Evolutionary conservation across 2,113 vertebrate genomes (phyloP), one percentile per base, ranked within the genome.

Genomic region (Gallinago media): DNA sequence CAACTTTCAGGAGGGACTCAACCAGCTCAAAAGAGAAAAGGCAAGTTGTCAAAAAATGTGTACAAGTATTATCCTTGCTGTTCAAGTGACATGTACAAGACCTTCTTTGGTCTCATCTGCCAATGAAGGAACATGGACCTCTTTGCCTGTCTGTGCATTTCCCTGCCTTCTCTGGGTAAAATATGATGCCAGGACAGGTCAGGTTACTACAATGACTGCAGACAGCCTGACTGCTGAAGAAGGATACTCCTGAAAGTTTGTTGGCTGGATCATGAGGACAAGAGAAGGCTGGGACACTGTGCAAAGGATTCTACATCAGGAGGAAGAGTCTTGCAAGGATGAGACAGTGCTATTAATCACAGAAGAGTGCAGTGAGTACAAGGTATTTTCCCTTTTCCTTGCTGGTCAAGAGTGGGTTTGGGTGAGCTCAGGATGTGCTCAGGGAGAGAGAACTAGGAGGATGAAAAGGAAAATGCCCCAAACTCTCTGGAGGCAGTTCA

Each of bases 191-290:
- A 14, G 42, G 16, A 68, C 38, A 86, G 40, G 71, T 59, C 11
- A 72, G 11, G 8, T 49, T 63, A 36, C 1, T 4, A 13, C 1
- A 5, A 27, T 0, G 3, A 46, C 66, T 71, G 52, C 36, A 78
- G 36, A 11, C 17, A 72, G 18, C 20, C 29, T 77, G 66, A 25
- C 46, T 52, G 36, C 61, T 68, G 65, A 56, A 78, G 31, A n/a
- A 61, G 6, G 16, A 23, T 40, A 47, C 9, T 23, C 26, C 82
- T 66, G 56, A 71, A 82, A 88, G 74, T 22, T 42, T 82, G 8
- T 62, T 81, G 31, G 11, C 31, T 85, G 17, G 15, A 46, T 82
- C 26, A 29, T 3, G 25, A n/a, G 82, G 44, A 40, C n/a, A 66
- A 18, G 21, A 76, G 85, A 32, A 80, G 34, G 6, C 46, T 84